Percentiles rank a stretch among this genome's conserved stretches.
Evolutionary conservation across 2,888 invertebrate species (phyloP).

Genomic region (Carabus problematicus): DNA sequence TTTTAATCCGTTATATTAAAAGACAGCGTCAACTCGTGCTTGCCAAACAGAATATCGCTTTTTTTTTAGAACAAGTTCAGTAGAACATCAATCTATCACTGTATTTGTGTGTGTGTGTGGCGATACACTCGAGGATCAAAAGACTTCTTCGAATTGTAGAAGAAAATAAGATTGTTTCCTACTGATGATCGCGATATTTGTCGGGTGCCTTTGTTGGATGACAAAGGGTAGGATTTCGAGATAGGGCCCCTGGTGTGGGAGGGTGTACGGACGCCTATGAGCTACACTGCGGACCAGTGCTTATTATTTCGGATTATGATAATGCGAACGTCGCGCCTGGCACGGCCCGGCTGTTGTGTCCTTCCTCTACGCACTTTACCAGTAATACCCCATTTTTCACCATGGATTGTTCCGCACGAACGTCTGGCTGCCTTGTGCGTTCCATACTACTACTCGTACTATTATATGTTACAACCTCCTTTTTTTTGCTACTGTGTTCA

Average conservation of each 20-base stretch:
- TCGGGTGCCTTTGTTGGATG: constrained; percentile 1
- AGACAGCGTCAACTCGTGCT: constrained; percentile 10
- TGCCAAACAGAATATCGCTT: too few species aligned
- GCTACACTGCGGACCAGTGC: background rate
- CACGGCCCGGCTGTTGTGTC: constrained; percentile 24
- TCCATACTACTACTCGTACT: background rate
- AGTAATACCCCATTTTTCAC: constrained; percentile 37
- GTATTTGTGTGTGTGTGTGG: too few species aligned
- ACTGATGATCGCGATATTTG: constrained; percentile 3
- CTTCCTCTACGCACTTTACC: constrained; percentile 24
- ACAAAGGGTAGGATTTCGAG: background rate
- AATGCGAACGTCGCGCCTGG: constrained; percentile 21
- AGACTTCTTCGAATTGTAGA: constrained; percentile 4
- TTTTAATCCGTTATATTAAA: constrained; percentile 29
- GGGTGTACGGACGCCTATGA: background rate
- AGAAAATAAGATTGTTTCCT: constrained; percentile 10
- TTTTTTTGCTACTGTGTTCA: background rate
- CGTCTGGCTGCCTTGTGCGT: background rate
- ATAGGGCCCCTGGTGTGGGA: constrained; percentile 17
- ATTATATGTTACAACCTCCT: background rate
- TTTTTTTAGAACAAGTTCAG: too few species aligned
- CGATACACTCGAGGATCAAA: background rate
- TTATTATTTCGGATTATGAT: constrained; percentile 42
- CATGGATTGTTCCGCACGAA: constrained; percentile 16
- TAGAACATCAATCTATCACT: too few species aligned